These are phyloP conservation scores for Eubasilissa regina DNA, from an alignment of 1,140 invertebrate genomes.

Conservation along the genomic window DNA sequence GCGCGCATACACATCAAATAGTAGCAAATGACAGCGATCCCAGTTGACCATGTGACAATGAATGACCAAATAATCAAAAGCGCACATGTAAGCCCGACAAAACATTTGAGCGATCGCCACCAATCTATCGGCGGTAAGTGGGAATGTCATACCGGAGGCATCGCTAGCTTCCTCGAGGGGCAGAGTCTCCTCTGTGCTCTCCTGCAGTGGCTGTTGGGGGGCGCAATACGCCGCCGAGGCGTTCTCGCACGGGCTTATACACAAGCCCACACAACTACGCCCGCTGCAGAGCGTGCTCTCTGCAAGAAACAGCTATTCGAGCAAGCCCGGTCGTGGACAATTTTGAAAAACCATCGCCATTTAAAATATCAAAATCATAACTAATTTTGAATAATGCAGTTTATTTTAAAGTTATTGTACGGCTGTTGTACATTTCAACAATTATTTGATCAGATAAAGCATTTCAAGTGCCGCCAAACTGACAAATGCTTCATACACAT, in stretches of 20 bases:
- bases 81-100: constrained; percentile 41
- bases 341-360: background rate
- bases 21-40: constrained; percentile 27
- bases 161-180: constrained; percentile 45
- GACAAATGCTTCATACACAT: too few species aligned
- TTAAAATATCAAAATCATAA: too few species aligned
- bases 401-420: too few species aligned
- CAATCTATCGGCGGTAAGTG: constrained; percentile 14
- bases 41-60: constrained; percentile 42
- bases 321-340: constrained; percentile 36
- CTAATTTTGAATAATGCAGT: too few species aligned
- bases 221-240: constrained; percentile 66
- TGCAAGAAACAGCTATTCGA: constrained; percentile 54
- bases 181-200: constrained; percentile 51
- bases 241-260: constrained; percentile 70
- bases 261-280: constrained; percentile 67
- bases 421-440: too few species aligned
- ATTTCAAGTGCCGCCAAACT: too few species aligned
- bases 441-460: too few species aligned
- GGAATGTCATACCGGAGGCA: constrained; percentile 48
- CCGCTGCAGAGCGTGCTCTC: constrained; percentile 57
- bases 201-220: constrained; percentile 62
- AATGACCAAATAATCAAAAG: constrained; percentile 49
- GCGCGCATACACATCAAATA: constrained; percentile 31
- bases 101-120: constrained; percentile 10